phyloP scores from a whole-genome alignment of 23 tunicate genomes.

The Trididemnum nubilum region DNA sequence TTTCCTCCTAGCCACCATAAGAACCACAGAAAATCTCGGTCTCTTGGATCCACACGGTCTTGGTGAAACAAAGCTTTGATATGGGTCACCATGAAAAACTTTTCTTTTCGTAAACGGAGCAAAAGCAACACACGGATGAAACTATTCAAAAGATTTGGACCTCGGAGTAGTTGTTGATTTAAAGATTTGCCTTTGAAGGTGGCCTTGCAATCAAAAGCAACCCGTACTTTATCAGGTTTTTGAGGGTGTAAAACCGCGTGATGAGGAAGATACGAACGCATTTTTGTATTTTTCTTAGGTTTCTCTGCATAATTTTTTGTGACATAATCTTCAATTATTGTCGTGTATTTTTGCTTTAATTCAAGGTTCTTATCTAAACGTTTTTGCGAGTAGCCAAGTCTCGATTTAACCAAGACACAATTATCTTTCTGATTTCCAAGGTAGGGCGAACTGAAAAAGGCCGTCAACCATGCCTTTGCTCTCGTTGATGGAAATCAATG shows the following conservation, averaged over 20 bases:
- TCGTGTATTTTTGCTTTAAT: neutral
- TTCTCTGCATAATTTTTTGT: neutral
- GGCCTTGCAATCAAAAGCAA: neutral
- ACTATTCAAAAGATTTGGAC: neutral
- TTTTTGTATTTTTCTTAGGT: neutral
- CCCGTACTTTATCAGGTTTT: neutral
- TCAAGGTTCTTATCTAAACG: neutral
- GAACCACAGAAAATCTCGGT: neutral
- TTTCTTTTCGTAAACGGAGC: neutral
- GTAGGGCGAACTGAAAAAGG: neutral
- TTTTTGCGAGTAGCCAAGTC: neutral
- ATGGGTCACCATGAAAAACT: neutral
- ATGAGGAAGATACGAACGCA: neutral
- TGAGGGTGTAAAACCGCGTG: neutral
- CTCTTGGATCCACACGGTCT: neutral
- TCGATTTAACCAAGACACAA: neutral
- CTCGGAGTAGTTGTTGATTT: neutral
- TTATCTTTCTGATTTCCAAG: neutral
- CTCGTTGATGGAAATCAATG: neutral
- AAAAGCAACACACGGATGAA: neutral
- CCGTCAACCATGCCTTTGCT: neutral
- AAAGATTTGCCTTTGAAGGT: neutral
- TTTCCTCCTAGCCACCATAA: slow-evolving; percentile 11
- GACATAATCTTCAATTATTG: neutral
- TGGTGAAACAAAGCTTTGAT: slow-evolving; percentile 20